These are phyloP conservation scores for Apamea sordens DNA, from an alignment of 2,888 invertebrate species.

Conservation along the genomic window DNA sequence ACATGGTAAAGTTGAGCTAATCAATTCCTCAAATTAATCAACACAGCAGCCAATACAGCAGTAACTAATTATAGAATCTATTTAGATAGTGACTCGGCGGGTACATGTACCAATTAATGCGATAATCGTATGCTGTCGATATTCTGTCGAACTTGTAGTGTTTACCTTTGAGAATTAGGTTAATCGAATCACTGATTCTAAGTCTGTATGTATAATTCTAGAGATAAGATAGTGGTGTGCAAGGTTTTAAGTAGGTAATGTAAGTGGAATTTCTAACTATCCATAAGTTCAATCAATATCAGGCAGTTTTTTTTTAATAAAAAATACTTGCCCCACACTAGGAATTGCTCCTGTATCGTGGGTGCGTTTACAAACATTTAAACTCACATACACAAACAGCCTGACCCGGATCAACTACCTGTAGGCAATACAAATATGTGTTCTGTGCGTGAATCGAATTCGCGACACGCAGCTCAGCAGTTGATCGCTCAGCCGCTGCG, in stretches of 20 bases:
- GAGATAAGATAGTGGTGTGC: conserved; percentile 1
- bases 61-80: conserved; percentile 39
- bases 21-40: conserved; percentile 3
- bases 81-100: conserved; percentile 23
- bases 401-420: too few species aligned
- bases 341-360: too few species aligned
- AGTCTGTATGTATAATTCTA: conserved; percentile 7
- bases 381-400: too few species aligned
- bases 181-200: conserved; percentile 28
- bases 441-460: too few species aligned
- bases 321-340: too few species aligned
- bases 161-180: conserved; percentile 28
- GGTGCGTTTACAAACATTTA: too few species aligned
- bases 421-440: too few species aligned
- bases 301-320: too few species aligned
- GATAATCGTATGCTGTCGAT: conserved; percentile 45
- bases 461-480: too few species aligned
- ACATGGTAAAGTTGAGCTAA: background rate
- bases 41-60: background rate
- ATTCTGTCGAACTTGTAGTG: conserved; percentile 16
- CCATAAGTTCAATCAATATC: background rate
- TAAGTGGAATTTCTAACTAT: background rate
- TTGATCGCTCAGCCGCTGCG: too few species aligned
- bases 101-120: conserved; percentile 37
- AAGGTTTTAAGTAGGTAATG: background rate